Evolutionary conservation across 1,140 invertebrate genomes (phyloP), one percentile per base, ranked within the genome.

Genomic region (Acyrthosiphon pisum): DNA sequence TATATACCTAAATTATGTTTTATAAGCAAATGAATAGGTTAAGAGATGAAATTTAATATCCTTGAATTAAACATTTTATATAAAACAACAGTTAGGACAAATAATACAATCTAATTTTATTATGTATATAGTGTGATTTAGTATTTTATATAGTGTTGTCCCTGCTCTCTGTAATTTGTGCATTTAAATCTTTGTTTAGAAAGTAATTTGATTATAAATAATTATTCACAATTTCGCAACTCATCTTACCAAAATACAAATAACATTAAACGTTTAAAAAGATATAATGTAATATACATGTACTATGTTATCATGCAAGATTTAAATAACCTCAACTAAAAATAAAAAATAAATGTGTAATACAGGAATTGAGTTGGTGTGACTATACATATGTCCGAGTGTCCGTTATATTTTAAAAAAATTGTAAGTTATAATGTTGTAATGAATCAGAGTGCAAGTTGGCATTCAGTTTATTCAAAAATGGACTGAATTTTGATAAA

Each of bases 61-160:
- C n/a, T 76, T 76, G 14, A 76, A 76, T 76, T 76, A 76, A 76
- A n/a, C 60, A 76, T n/a, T 76, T 76, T 76, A 76, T 76, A 76
- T n/a, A 68, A 68, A 68, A 76, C 60, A 76, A 18, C 14, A 76
- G 60, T 20, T 76, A 18, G n/a, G 14, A 76, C 30, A 76, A 76
- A 76, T n/a, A n/a, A n/a, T 76, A 76, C 18, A 76, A 76, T 76
- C 60, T 76, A 76, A 76, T 76, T 76, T 76, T 76, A 76, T 35
- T n/a, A 76, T 76, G 60, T 76, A 14, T 76, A 76, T 76, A n/a
- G 60, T 76, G 60, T 76, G 14, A 76, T 76, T 76, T 76, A 68
- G 60, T 76, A n/a, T n/a, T n/a, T n/a, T 76, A n/a, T 30, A 76
- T 14, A n/a, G 2, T 35, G n/a, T 35, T n/a, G 60, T 76, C n/a